Base-by-base conservation (phyloP, 2,113 vertebrate species). In the Desmodus rotundus region DNA sequence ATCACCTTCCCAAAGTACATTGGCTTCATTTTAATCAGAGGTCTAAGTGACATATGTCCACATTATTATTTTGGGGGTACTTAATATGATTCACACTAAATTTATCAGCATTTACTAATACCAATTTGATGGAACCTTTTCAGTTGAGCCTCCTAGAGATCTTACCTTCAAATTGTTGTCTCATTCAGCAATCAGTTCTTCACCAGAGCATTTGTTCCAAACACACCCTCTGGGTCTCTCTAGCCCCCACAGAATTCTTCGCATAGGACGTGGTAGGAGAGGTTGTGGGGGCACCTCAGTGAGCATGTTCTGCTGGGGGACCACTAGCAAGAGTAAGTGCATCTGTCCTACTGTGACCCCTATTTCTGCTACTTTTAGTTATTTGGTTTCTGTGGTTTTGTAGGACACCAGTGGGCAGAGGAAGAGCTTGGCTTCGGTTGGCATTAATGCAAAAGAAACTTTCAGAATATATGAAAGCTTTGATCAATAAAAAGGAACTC, bases 381-480 rank as follows among this genome's bases (percentile, higher is more conserved):
- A 16, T n/a, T 91, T 52, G 81, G 8, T 81, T 91, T 92, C 7
- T 97, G 47, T 95, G 83, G 74, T 93, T 82, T 93, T 90, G 3
- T 91, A 99, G 99, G 97, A 99, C 99, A 4, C 99, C 99, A 14
- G 98, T 99, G 63, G 99, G 99, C 63, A 98, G 99, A 99, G 99
- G 99, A 74, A 99, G 99, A 72, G 99, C 99, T 52, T 99, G 99
- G 99, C 98, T 99, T 63, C 99, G 99, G 54, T 97, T 99, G 97
- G 99, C 99, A 28, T 97, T 99, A 67, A 99, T 99, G 99, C 99
- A 99, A 98, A 99, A 99, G 98, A 99, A 99, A 93, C 99, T 99
- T 67, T 99, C 99, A 0, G 99, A 99, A 95, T 99, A 99, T 97
- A 99, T 99, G 99, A 99, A 99, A 98, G 99, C 99, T 93, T 98